Evolutionary conservation across 2,113 vertebrate species (phyloP).

Genomic region (Ifrita kowaldi): DNA sequence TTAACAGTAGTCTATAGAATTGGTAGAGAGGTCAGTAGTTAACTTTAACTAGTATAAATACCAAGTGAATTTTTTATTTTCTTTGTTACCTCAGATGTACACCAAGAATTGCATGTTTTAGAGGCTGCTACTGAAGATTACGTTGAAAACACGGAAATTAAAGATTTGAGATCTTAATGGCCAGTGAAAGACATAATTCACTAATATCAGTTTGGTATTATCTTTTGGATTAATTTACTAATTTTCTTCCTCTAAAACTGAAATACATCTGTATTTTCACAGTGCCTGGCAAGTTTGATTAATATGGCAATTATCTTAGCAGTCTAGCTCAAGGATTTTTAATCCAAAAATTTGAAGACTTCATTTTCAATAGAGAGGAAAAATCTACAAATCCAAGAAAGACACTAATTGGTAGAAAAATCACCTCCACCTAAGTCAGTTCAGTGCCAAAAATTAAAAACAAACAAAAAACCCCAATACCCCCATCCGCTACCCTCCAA

Average conservation of each 20-base stretch:
- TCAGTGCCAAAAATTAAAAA: neutral
- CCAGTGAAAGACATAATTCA: neutral
- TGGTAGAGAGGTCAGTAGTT: slow-evolving; percentile 24
- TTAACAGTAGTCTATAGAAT: slow-evolving; percentile 39
- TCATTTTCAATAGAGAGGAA: neutral
- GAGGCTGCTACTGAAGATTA: neutral
- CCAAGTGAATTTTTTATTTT: neutral
- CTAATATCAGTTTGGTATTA: too few relatives aligned
- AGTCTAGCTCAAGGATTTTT: neutral
- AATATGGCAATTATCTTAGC: neutral
- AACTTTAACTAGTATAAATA: slow-evolving; percentile 49
- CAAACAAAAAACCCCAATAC: neutral
- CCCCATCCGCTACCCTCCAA: neutral
- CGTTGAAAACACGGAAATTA: neutral
- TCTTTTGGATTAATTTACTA: neutral
- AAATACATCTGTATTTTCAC: neutral
- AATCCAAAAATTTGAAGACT: neutral
- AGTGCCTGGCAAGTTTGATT: neutral
- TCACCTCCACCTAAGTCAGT: neutral
- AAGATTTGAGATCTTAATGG: neutral
- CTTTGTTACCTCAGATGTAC: neutral
- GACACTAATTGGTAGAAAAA: neutral
- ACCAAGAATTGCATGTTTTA: neutral
- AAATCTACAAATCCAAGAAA: neutral
- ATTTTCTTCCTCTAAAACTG: neutral